These are phyloP conservation scores for Miniopterus natalensis DNA, from an alignment of 2,113 vertebrate species.

Conservation along the genomic window DNA sequence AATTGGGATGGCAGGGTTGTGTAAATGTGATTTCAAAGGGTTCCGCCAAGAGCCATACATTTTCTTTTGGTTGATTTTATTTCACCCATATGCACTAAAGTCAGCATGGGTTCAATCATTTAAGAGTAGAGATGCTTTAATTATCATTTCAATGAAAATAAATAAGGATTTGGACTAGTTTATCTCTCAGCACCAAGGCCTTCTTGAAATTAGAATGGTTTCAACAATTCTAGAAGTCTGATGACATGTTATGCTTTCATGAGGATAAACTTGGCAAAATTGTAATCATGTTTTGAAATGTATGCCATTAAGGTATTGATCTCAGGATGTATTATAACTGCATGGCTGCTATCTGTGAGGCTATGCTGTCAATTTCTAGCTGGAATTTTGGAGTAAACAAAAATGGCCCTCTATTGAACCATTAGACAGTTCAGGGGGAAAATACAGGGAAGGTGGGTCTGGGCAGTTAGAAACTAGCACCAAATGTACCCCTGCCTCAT, in stretches of 20 bases:
- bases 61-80: slow-evolving; percentile 71
- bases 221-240: not conserved
- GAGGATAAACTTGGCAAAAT: slow-evolving; percentile 39
- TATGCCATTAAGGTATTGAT: not conserved
- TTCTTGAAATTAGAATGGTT: slow-evolving; percentile 34
- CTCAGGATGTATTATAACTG: not conserved
- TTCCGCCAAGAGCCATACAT: slow-evolving; percentile 48
- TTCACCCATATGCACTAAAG: slow-evolving; percentile 41
- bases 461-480: not conserved
- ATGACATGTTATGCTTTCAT: not conserved
- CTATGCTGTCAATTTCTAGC: not conserved
- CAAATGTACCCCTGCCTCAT: not conserved
- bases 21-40: not conserved
- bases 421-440: not conserved
- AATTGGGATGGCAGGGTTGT: slow-evolving; percentile 19
- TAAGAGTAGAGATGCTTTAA: slow-evolving; percentile 60
- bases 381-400: not conserved
- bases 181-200: not conserved
- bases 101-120: slow-evolving; percentile 63
- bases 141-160: slow-evolving; percentile 60
- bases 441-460: not conserved
- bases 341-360: not conserved
- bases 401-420: not conserved
- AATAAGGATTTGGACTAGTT: slow-evolving; percentile 44
- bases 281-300: not conserved